phyloP scores from a whole-genome alignment of 2,113 vertebrate species.

The Hirundichthys speculiger region DNA sequence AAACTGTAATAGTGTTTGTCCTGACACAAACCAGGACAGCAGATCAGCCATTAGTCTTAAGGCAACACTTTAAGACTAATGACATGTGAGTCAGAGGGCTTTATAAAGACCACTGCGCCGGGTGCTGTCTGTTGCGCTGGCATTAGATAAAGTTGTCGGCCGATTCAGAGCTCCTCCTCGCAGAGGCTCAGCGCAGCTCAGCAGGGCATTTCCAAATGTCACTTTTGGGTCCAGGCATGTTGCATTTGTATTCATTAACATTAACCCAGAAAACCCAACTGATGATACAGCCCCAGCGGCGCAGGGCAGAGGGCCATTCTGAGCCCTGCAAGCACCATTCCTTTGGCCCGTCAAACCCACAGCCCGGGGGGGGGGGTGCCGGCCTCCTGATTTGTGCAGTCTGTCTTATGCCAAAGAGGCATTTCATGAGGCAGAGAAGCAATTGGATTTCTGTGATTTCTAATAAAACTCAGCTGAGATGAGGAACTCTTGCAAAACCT shows the following conservation, averaged over 20 bases:
- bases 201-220: slow-evolving; percentile 41
- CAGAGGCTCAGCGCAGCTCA: slow-evolving; percentile 14
- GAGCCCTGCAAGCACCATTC: slow-evolving; percentile 52
- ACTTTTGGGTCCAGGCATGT: slow-evolving; percentile 22
- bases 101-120: slow-evolving; percentile 7
- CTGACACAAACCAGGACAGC: not conserved
- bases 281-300: slow-evolving; percentile 37
- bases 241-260: slow-evolving; percentile 56
- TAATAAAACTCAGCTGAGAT: slow-evolving; percentile 30
- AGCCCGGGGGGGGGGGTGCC: slow-evolving; percentile 64
- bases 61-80: slow-evolving; percentile 12
- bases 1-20: slow-evolving; percentile 7
- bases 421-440: slow-evolving; percentile 45
- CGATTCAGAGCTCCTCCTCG: slow-evolving; percentile 4
- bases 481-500: slow-evolving; percentile 36
- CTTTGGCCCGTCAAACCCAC: slow-evolving; percentile 52
- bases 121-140: not conserved
- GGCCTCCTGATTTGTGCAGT: slow-evolving; percentile 59
- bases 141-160: not conserved
- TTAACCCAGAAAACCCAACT: slow-evolving; percentile 47
- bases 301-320: slow-evolving; percentile 62
- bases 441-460: slow-evolving; percentile 35
- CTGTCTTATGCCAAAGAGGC: slow-evolving; percentile 53
- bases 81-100: not conserved
- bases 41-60: not conserved